Evolutionary conservation across 2,113 vertebrate species (phyloP), one percentile per base, ranked within the genome.

Genomic region (Mastomys coucha): DNA sequence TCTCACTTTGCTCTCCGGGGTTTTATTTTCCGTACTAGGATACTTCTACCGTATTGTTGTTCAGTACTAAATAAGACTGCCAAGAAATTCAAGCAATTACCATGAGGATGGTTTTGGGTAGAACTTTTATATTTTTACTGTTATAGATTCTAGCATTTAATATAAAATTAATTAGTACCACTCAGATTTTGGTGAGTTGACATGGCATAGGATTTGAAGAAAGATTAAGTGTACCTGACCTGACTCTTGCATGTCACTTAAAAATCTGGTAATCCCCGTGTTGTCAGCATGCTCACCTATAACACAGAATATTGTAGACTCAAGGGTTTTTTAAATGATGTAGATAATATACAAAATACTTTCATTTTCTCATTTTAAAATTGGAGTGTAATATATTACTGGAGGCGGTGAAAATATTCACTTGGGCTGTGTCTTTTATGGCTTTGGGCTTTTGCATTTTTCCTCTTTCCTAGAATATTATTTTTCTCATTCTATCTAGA

Each of bases 361-460:
- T 67, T 86, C 1, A 1, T 56, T 94, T 95, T 90, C 11, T 65
- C 4, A 49, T 53, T 94, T 56, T 84, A 88, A 93, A 96, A 81
- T 92, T 49, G 0, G 28, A 73, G 81, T 88, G 60, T 73, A 2
- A 49, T 90, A 11, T 28, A 31, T 33, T 82, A 11, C 26, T 70
- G 45, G 9, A 93, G 73, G 19, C 36, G 96, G 92, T 89, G 36
- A 20, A 85, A 88, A 67, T 22, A 67, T 14, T 86, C n/a, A 76
- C 45, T 88, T 85, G 56, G 84, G 28, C 13, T n/a, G 77, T 60
- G 26, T 65, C 17, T 16, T 56, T 3, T 69, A 73, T 1, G 51
- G 10, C 5, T 96, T 86, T 45, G 65, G 45, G 20, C 0, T 26
- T 96, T 82, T 39, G 1, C 1, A 4, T 82, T 6, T 92, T 93